Base-by-base conservation (phyloP, 2,113 vertebrate species). In the Tauraco erythrolophus region DNA sequence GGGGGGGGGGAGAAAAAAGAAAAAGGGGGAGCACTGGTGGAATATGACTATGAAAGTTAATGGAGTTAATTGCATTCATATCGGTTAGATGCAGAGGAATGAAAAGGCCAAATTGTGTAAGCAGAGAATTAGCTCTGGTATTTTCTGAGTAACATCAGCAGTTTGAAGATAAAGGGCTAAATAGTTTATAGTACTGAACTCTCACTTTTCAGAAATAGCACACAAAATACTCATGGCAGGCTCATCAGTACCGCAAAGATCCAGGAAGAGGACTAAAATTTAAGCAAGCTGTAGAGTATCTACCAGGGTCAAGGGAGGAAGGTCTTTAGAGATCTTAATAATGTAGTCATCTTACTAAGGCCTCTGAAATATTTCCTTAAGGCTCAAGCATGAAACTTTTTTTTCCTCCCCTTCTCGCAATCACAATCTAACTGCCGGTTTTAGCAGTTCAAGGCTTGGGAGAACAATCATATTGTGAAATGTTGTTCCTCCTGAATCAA, bases 1-100 rank as follows among this genome's bases (percentile, higher is more conserved):
- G n/a, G n/a, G n/a, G 41, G 41, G 41, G 41, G 41, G 41, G 41
- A 43, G 41, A 33, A 23, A 22, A 28, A 9, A 46, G 39, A n/a
- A 45, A 9, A 0, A 2, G 1, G 14, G 11, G 43, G 14, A n/a
- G 14, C 16, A 33, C 43, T 50, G 30, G 19, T 76, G 12, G 35
- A 74, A 74, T 61, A 65, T 53, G 77, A 54, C 61, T 14, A 4
- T 79, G 62, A 62, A 96, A 89, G 35, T 74, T 82, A 84, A 87
- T 91, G 57, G 37, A 64, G 65, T 58, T 95, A 86, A 88, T 93
- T 86, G 35, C 46, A 64, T 90, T 88, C 62, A 22, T 81, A 91
- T 88, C 88, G 62, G 60, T 83, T n/a, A 83, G 72, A 81, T 57
- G 43, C 51, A 89, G 72, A 64, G 70, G 43, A 87, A 75, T 46